Conservation (phyloP, 2,888 invertebrate species). For the Cataglyphis altisquamis region DNA sequence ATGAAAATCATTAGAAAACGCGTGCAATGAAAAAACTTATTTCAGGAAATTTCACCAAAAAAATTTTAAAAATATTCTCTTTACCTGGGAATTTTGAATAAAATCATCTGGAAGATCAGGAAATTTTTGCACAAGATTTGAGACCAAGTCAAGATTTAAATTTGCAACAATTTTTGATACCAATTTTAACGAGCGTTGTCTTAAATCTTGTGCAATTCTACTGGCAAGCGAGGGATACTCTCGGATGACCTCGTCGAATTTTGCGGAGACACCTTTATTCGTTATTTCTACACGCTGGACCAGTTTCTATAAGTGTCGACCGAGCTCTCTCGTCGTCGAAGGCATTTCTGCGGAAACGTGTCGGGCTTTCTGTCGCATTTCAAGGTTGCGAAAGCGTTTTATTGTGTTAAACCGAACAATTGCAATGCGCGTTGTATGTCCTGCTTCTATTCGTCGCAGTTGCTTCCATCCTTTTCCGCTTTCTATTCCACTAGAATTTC, state of each 20-base stretch:
- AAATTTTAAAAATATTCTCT: too few species aligned
- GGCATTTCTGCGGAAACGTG: constrained; percentile 33
- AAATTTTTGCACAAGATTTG: too few species aligned
- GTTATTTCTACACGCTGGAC: not conserved
- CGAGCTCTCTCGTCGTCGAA: constrained; percentile 32
- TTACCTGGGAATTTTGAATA: too few species aligned
- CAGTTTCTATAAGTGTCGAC: constrained; percentile 10
- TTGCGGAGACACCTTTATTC: not conserved
- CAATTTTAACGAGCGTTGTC: too few species aligned
- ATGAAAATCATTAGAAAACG: too few species aligned
- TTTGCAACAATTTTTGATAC: too few species aligned
- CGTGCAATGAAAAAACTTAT: too few species aligned
- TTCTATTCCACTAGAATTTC: not conserved
- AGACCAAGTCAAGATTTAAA: too few species aligned
- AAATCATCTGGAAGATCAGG: too few species aligned
- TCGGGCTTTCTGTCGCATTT: not conserved
- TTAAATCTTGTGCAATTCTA: too few species aligned
- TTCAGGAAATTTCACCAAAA: too few species aligned
- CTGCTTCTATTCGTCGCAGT: constrained; percentile 23
- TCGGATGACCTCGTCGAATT: not conserved
- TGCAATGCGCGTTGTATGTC: not conserved
- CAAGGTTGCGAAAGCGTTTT: constrained; percentile 25
- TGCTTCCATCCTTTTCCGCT: constrained; percentile 19
- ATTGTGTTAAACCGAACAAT: not conserved
- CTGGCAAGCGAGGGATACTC: not conserved